Evolutionary conservation across 2,113 vertebrate genomes (phyloP).

Genomic region (Leuciscus idus): DNA sequence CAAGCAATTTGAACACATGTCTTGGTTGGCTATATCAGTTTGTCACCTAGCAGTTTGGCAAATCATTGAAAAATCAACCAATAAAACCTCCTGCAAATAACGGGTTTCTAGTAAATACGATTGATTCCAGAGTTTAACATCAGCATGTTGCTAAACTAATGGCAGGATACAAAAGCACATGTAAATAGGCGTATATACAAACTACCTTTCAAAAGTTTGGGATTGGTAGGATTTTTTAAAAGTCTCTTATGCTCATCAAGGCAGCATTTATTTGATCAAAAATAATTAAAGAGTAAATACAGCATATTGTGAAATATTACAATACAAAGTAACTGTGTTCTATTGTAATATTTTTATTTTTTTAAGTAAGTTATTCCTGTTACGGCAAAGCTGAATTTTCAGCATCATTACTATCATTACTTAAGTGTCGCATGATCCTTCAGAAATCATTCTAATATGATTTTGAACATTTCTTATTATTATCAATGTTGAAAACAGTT

Average conservation of each 20-base stretch:
- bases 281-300: neutral
- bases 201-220: neutral
- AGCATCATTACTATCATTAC: neutral
- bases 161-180: neutral
- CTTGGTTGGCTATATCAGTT: slow-evolving; percentile 19
- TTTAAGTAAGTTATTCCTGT: neutral
- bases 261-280: neutral
- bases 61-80: neutral
- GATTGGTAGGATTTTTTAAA: neutral
- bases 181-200: neutral
- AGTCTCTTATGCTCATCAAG: neutral
- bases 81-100: neutral
- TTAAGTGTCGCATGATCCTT: neutral
- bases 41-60: neutral
- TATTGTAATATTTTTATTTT: neutral
- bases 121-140: neutral
- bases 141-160: neutral
- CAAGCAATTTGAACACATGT: neutral
- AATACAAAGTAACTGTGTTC: neutral
- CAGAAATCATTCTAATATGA: neutral
- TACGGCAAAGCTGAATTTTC: neutral
- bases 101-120: neutral
- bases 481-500: no score
- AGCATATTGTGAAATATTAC: neutral
- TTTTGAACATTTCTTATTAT: no score